Conservation (phyloP, 2,888 invertebrate species). For the Beris morrisii region DNA sequence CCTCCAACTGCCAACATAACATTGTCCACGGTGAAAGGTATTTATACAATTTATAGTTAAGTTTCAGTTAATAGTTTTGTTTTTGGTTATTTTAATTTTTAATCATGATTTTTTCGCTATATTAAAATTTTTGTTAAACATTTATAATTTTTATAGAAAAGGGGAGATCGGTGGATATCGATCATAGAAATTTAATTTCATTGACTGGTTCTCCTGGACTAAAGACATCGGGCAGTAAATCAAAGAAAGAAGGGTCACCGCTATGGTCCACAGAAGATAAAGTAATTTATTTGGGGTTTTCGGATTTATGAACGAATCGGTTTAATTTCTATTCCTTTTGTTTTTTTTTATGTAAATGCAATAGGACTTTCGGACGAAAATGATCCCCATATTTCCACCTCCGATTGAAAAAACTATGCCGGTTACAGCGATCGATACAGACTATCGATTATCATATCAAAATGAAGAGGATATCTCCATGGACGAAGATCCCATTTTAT, state of each 20-base stretch:
- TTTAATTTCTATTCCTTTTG: background rate
- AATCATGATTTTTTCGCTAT: background rate
- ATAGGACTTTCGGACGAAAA: constrained; percentile 28
- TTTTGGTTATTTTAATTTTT: background rate
- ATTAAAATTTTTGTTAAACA: background rate
- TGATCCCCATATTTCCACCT: constrained; percentile 12
- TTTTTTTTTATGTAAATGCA: background rate
- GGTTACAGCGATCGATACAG: constrained; percentile 18
- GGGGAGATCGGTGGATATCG: constrained; percentile 65
- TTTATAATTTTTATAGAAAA: constrained; percentile 42
- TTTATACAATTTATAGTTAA: background rate
- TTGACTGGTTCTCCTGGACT: constrained; percentile 70
- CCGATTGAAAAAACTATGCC: constrained; percentile 8
- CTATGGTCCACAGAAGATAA: constrained; percentile 31
- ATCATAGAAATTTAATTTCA: constrained; percentile 82
- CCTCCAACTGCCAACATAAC: constrained; percentile 55
- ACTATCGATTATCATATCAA: constrained; percentile 25
- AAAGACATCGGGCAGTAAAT: constrained; percentile 40
- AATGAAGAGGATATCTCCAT: constrained; percentile 24
- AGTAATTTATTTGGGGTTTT: constrained; percentile 1
- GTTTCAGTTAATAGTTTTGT: background rate
- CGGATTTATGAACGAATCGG: background rate
- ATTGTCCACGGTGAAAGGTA: constrained; percentile 38
- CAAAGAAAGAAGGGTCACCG: constrained; percentile 31
- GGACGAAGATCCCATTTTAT: background rate